Evolutionary conservation across 2,888 invertebrate species (phyloP).

Genomic region (Chydorus sphaericus): DNA sequence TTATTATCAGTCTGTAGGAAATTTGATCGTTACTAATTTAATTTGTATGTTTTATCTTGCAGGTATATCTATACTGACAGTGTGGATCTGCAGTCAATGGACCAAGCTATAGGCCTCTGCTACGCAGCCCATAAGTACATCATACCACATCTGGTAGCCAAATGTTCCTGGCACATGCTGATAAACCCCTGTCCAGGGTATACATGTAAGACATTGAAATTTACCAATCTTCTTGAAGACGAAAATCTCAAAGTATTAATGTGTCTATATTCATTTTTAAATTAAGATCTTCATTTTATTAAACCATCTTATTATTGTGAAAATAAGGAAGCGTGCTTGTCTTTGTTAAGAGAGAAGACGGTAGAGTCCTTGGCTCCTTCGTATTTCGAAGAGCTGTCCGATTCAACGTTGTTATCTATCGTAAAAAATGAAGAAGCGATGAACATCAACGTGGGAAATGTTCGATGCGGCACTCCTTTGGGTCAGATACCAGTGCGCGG

Average conservation of each 20-base stretch:
- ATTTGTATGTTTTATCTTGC: too few relatives aligned
- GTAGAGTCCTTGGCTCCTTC: slow-evolving; percentile 55
- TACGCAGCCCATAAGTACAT: slow-evolving; percentile 81
- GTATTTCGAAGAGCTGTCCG: slow-evolving; percentile 61
- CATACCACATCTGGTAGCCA: slow-evolving; percentile 65
- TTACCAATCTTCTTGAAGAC: slow-evolving; percentile 70
- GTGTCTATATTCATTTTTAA: too few relatives aligned
- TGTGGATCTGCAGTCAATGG: too few relatives aligned
- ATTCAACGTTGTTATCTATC: slow-evolving; percentile 55
- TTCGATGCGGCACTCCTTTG: slow-evolving; percentile 56
- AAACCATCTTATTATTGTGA: too few relatives aligned
- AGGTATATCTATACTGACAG: slow-evolving; percentile 65
- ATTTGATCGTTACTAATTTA: too few relatives aligned
- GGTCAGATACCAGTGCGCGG: slow-evolving; percentile 41
- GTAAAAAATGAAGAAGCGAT: slow-evolving; percentile 59
- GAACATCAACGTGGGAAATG: slow-evolving; percentile 55
- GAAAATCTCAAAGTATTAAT: slow-evolving; percentile 62
- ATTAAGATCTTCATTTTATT: neutral
- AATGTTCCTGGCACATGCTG: slow-evolving; percentile 72
- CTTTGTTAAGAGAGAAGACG: too few relatives aligned
- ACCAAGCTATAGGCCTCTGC: slow-evolving; percentile 71
- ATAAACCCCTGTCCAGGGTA: slow-evolving; percentile 61
- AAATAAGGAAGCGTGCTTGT: neutral
- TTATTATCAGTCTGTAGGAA: slow-evolving; percentile 1
- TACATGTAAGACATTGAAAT: slow-evolving; percentile 71